Base-by-base conservation (phyloP, 2,888 invertebrate species). In the Heliconius charithonia region DNA sequence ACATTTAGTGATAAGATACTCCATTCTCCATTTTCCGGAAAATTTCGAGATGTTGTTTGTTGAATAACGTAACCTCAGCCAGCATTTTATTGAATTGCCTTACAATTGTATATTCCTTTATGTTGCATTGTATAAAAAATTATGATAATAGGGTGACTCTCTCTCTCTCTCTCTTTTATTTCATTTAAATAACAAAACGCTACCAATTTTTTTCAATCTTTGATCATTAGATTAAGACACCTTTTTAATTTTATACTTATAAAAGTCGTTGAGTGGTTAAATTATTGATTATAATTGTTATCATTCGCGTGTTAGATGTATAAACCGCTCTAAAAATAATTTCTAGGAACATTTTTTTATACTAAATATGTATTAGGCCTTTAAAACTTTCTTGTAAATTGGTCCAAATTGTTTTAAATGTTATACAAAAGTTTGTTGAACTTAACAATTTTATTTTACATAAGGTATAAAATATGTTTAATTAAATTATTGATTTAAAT, bases 311-410 rank as follows among this genome's bases (percentile, higher is more conserved):
- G 1, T 41, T 13, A 25, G 7, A 41, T 37, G 29, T 75, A 80
- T 63, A 75, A 75, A 73, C 63, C 45, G n/a, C 19, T 76, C 56
- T 78, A 76, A 78, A 80, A 76, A 76, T 77, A 80, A 27, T 65
- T 65, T 65, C 75, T 82, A 83, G 82, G 83, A 83, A 83, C 83
- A 78, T 81, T 75, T 78, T 62, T 59, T 27, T 63, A 37, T 66
- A 6, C 13, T 51, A 22, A 37, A 67, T 59, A 41, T 71, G 69
- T 45, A 79, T 80, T 76, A 82, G 3, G 41, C 67, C 78, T 81
- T 81, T 78, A n/a, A 69, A 25, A 25, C 22, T 45, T 16, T 22
- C 69, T 27, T 82, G 77, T 81, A 79, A 80, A 86, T 85, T 84
- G 85, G 81, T 84, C 79, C 74, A 84, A 84, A 84, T 6, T 27